Conservation (phyloP, 2,888 invertebrate genomes). For the Sphaeridia pumilis region DNA sequence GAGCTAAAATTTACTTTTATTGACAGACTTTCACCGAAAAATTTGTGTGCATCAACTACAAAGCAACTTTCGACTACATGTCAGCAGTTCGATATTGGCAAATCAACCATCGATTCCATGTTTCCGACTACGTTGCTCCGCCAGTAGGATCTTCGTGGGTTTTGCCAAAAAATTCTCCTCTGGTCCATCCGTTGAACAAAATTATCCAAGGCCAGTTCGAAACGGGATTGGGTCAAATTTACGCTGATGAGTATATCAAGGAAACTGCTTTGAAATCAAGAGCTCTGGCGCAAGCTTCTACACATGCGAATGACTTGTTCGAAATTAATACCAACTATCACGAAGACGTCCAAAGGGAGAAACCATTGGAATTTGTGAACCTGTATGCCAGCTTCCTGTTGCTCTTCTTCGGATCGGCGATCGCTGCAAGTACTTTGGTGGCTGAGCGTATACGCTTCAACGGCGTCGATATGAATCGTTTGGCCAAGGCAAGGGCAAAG, state of each 20-base stretch:
- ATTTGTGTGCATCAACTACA: conserved; percentile 34
- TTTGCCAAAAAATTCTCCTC: conserved; percentile 30
- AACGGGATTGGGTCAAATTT: conserved; percentile 30
- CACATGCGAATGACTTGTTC: conserved; percentile 22
- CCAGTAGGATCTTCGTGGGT: conserved; percentile 34
- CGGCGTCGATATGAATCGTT: too few species aligned
- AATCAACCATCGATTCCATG: conserved; percentile 23
- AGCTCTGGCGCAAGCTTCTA: conserved; percentile 19
- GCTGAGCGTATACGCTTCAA: conserved; percentile 12
- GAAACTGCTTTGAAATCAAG: conserved; percentile 19
- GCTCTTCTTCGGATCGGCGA: conserved; percentile 20
- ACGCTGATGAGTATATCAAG: conserved; percentile 24
- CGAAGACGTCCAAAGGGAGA: conserved; percentile 21
- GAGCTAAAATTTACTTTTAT: neutral
- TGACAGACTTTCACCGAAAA: conserved; percentile 21
- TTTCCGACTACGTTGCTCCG: conserved; percentile 33
- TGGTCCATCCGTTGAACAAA: conserved; percentile 23
- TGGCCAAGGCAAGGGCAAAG: too few species aligned
- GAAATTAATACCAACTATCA: conserved; percentile 25
- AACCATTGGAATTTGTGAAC: conserved; percentile 28
- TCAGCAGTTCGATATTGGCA: conserved; percentile 31
- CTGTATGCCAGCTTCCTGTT: conserved; percentile 31
- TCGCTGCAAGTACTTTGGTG: conserved; percentile 8
- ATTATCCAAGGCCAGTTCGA: conserved; percentile 24
- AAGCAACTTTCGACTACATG: conserved; percentile 33